A percentile compares a stretch with the other conserved stretches of the same genome.
Evolutionary conservation across 2,888 invertebrate species (phyloP).

Genomic region (Nephrotoma flavescens): DNA sequence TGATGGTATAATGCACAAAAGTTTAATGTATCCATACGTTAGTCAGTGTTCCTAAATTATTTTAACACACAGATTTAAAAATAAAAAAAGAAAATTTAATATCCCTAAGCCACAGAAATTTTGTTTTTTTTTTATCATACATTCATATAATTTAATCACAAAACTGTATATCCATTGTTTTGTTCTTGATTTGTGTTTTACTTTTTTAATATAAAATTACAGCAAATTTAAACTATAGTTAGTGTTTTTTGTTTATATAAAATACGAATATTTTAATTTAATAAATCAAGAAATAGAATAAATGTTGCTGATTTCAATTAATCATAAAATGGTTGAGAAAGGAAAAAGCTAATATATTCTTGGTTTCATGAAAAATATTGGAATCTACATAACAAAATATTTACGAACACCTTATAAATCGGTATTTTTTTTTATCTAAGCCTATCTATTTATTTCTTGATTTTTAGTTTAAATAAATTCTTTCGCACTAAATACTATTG

Average conservation of each 20-base stretch:
- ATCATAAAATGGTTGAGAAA: neutral
- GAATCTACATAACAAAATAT: constrained; percentile 1
- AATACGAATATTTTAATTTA: neutral
- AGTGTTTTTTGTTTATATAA: neutral
- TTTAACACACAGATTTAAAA: neutral
- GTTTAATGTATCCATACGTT: neutral
- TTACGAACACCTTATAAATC: constrained; percentile 1
- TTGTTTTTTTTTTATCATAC: neutral
- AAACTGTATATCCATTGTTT: neutral
- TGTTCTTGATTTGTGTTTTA: neutral
- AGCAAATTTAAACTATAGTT: neutral
- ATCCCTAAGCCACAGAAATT: neutral
- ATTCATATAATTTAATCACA: neutral
- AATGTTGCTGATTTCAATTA: neutral
- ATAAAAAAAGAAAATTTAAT: neutral
- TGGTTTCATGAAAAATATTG: neutral
- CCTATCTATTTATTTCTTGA: constrained; percentile 1
- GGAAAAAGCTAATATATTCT: neutral
- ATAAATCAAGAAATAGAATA: neutral
- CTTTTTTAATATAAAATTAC: neutral
- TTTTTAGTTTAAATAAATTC: neutral
- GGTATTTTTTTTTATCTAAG: neutral
- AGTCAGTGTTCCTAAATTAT: neutral
- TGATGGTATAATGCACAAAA: neutral
- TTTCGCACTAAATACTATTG: neutral